A percentile compares a stretch with the other conserved stretches of the same genome.
phyloP scores from a whole-genome alignment of 2,888 invertebrate genomes.

The Hyposoter dolosus region DNA sequence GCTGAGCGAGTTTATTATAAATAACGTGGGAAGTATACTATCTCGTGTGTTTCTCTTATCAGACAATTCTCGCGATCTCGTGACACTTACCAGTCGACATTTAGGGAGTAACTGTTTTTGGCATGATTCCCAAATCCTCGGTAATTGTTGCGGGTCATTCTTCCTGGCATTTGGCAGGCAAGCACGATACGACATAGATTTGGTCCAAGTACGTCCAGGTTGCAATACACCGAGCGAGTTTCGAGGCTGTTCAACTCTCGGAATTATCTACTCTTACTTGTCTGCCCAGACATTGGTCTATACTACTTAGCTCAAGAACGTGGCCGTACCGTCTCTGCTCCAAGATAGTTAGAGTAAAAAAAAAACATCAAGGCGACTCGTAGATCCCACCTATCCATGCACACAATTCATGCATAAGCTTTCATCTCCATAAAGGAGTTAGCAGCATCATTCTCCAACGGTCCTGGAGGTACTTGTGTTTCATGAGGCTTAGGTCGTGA shows the following conservation, averaged over 20 bases:
- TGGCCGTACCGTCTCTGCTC: slow-evolving; percentile 4
- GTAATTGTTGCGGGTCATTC: slow-evolving; percentile 46
- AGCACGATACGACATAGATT: slow-evolving; percentile 31
- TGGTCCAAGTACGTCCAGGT: slow-evolving; percentile 11
- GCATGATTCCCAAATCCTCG: slow-evolving; percentile 55
- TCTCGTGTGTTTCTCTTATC: slow-evolving; percentile 17
- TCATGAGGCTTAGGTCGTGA: slow-evolving; percentile 79
- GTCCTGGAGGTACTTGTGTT: slow-evolving; percentile 77
- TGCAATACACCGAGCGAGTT: not conserved
- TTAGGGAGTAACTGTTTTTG: slow-evolving; percentile 45
- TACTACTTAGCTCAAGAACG: slow-evolving; percentile 38
- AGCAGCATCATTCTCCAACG: slow-evolving; percentile 77
- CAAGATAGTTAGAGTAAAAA: slow-evolving; percentile 4
- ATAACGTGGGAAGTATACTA: slow-evolving; percentile 5
- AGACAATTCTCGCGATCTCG: slow-evolving; percentile 35
- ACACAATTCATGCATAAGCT: slow-evolving; percentile 82
- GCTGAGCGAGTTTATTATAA: not conserved
- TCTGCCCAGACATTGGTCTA: slow-evolving; percentile 37
- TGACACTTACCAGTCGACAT: slow-evolving; percentile 55
- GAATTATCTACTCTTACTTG: slow-evolving; percentile 29
- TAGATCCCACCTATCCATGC: slow-evolving; percentile 73
- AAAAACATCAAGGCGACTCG: slow-evolving; percentile 10
- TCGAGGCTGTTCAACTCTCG: slow-evolving; percentile 9
- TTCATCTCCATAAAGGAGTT: slow-evolving; percentile 82
- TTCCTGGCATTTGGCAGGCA: slow-evolving; percentile 16